These are phyloP conservation scores for Phrynocephalus versicolor DNA, from an alignment of 2,113 vertebrate species.

Conservation along the genomic window DNA sequence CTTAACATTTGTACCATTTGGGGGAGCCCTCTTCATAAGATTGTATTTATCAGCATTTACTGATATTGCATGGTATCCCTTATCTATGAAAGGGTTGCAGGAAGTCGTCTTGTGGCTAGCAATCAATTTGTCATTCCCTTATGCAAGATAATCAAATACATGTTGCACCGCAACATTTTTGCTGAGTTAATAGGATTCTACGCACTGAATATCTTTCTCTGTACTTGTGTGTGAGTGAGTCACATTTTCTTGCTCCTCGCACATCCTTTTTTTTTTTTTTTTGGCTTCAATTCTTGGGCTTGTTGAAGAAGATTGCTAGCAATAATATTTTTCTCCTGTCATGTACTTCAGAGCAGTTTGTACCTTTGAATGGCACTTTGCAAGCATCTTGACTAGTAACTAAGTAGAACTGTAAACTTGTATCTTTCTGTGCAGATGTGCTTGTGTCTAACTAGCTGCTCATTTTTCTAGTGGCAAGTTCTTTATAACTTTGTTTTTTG, in stretches of 20 bases:
- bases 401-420: not conserved
- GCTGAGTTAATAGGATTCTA: too few relatives aligned
- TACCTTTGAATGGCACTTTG: not conserved
- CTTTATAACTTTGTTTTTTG: conserved; percentile 1
- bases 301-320: not conserved
- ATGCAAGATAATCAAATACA: too few relatives aligned
- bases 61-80: not conserved
- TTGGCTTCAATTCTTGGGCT: not conserved
- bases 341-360: not conserved
- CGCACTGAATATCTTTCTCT: too few relatives aligned
- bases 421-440: not conserved
- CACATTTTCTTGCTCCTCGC: not conserved
- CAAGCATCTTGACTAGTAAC: not conserved
- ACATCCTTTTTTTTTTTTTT: not conserved
- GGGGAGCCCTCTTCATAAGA: not conserved
- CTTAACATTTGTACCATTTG: not conserved
- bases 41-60: not conserved
- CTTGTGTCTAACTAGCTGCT: not conserved
- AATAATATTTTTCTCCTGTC: not conserved
- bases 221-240: not conserved
- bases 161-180: too few relatives aligned
- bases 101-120: not conserved
- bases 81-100: not conserved
- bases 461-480: not conserved
- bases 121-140: not conserved